phyloP scores from a whole-genome alignment of 2,113 vertebrate genomes.

The Euleptes europaea region DNA sequence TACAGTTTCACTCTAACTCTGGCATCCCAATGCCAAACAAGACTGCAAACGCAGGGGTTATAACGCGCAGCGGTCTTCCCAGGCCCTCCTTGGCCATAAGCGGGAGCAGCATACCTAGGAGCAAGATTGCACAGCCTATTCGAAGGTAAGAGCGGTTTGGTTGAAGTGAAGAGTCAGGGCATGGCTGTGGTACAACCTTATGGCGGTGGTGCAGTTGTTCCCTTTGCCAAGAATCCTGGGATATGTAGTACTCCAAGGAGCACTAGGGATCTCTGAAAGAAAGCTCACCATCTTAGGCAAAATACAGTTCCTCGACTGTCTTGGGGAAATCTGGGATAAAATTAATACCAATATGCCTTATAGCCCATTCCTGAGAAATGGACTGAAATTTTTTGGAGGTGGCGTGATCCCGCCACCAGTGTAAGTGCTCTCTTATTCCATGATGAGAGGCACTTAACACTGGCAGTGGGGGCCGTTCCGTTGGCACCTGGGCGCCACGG shows the following conservation, averaged over 20 bases:
- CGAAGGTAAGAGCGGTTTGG: constrained; percentile 82
- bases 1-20: constrained; percentile 82
- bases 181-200: neutral
- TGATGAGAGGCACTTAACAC: too few relatives aligned
- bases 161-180: neutral
- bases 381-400: too few relatives aligned
- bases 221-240: neutral
- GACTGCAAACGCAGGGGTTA: constrained; percentile 70
- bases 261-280: neutral
- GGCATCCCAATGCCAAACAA: constrained; percentile 86
- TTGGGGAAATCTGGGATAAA: neutral
- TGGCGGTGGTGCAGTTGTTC: neutral
- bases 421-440: too few relatives aligned
- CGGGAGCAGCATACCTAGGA: constrained; percentile 85
- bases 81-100: constrained; percentile 88
- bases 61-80: constrained; percentile 89
- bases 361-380: too few relatives aligned
- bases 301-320: neutral
- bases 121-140: constrained; percentile 91
- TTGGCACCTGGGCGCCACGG: too few relatives aligned
- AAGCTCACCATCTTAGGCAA: neutral
- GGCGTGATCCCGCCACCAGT: too few relatives aligned
- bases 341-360: neutral
- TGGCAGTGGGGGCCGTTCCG: too few relatives aligned
- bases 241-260: neutral